These are phyloP conservation scores for Himantopus leucocephalus DNA, from an alignment of 2,113 vertebrate species.

Conservation along the genomic window DNA sequence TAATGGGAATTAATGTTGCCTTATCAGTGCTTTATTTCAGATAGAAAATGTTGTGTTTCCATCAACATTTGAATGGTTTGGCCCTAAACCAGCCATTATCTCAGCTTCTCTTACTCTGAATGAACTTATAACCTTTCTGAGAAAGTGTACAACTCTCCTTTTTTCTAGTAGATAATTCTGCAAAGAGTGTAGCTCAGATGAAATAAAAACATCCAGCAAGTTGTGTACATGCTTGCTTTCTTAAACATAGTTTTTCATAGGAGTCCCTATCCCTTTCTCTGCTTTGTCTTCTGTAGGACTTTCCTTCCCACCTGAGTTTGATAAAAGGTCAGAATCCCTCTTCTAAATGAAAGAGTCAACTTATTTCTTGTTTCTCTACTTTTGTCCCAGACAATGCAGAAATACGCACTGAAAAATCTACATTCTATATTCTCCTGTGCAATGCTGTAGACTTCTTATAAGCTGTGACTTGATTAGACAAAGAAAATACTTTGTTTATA, in stretches of 20 bases:
- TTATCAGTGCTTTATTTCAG: constrained; percentile 37
- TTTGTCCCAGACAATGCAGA: neutral
- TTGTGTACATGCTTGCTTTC: neutral
- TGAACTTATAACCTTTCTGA: constrained; percentile 28
- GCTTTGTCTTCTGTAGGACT: neutral
- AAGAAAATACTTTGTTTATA: neutral
- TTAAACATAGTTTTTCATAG: neutral
- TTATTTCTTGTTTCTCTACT: neutral
- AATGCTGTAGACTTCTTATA: neutral
- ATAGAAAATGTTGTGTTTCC: constrained; percentile 17
- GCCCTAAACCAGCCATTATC: constrained; percentile 23
- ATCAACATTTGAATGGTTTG: neutral
- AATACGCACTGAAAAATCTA: neutral
- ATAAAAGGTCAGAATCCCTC: neutral
- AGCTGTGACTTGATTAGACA: neutral
- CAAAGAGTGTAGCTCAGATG: neutral
- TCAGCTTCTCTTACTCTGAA: constrained; percentile 11
- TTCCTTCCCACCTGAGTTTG: neutral
- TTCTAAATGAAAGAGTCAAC: neutral
- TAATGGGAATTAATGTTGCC: neutral
- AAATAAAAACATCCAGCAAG: neutral
- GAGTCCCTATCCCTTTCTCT: neutral
- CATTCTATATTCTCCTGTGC: neutral
- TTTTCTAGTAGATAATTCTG: neutral
- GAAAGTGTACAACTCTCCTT: neutral